phyloP scores from a whole-genome alignment of 2,113 vertebrate species.

The Lophius piscatorius region DNA sequence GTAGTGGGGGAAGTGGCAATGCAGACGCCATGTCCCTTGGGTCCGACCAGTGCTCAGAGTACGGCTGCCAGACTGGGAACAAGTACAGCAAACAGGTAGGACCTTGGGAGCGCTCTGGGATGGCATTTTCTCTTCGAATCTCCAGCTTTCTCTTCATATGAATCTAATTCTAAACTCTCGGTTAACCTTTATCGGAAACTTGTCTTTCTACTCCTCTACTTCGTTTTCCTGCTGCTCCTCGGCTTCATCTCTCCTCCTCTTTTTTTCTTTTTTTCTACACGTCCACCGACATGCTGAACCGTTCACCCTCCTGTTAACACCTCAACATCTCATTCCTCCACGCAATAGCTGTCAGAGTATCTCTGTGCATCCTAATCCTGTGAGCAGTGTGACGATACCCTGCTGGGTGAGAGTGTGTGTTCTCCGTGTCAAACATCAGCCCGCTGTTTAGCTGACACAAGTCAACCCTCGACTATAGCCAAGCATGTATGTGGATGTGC shows the following conservation, averaged over 20 bases:
- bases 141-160: not conserved
- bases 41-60: slow-evolving; percentile 97
- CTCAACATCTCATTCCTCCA: slow-evolving; percentile 55
- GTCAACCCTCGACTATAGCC: slow-evolving; percentile 37
- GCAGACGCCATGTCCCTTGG: slow-evolving; percentile 95
- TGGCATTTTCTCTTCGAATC: not conserved
- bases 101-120: not conserved
- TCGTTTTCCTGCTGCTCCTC: slow-evolving; percentile 17
- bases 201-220: slow-evolving; percentile 24
- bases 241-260: slow-evolving; percentile 21
- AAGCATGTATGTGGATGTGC: slow-evolving; percentile 21
- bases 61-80: slow-evolving; percentile 94
- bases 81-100: slow-evolving; percentile 99
- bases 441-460: slow-evolving; percentile 49
- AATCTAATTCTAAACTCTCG: slow-evolving; percentile 25
- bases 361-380: slow-evolving; percentile 46
- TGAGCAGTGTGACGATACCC: slow-evolving; percentile 54
- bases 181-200: slow-evolving; percentile 27
- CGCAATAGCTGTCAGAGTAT: slow-evolving; percentile 61
- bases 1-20: slow-evolving; percentile 76
- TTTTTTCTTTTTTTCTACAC: slow-evolving; percentile 16
- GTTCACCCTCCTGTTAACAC: slow-evolving; percentile 39
- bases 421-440: slow-evolving; percentile 44
- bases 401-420: slow-evolving; percentile 48
- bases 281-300: slow-evolving; percentile 45